Evolutionary conservation across 2,113 vertebrate genomes (phyloP), one percentile per base, ranked within the genome.

Genomic region (Gracilinanus agilis): DNA sequence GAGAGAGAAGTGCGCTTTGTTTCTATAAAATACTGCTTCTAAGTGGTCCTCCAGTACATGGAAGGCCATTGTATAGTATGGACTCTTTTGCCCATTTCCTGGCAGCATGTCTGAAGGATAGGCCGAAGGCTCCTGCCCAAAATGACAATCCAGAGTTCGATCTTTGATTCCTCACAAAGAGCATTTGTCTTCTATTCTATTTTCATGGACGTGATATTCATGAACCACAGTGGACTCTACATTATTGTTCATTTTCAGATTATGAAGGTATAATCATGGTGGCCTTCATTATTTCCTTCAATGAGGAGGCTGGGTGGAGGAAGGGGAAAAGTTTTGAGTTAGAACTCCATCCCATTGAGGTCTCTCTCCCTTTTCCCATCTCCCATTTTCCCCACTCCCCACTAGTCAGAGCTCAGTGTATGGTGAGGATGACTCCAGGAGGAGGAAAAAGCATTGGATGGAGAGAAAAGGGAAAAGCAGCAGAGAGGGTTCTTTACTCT

Each of bases 191-290:
- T 95, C 55, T 90, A 83, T 27, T 93, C 88, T 0, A 3, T 88
- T 53, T 91, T 95, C 61, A 88, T 54, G 54, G 54, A 75, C 23
- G 1, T 92, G 93, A 10, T 91, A 94, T 96, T 23, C 5, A 54
- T 54, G 67, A 75, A 88, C 83, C 13, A 34, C 44, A 24, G 10
- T 95, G 44, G 10, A 67, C 40, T 67, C 29, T 93, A 1, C 29
- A 21, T 83, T 96, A 34, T 61, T 83, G 92, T 94, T 93, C 10
- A 88, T 44, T 97, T 95, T 93, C 1, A 89, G 2, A 88, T 89
- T 55, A 92, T 49, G 91, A 21, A 55, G 7, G 58, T 90, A 90
- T n/a, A 95, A 67, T 90, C 44, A 44, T 92, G 93, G 34, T 90
- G 49, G 90, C 8, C 24, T 91, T 67, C 93, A 44, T 88, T 49